phyloP scores from a whole-genome alignment of 2,797 vertebrate genomes.

The Tapera naevia region DNA sequence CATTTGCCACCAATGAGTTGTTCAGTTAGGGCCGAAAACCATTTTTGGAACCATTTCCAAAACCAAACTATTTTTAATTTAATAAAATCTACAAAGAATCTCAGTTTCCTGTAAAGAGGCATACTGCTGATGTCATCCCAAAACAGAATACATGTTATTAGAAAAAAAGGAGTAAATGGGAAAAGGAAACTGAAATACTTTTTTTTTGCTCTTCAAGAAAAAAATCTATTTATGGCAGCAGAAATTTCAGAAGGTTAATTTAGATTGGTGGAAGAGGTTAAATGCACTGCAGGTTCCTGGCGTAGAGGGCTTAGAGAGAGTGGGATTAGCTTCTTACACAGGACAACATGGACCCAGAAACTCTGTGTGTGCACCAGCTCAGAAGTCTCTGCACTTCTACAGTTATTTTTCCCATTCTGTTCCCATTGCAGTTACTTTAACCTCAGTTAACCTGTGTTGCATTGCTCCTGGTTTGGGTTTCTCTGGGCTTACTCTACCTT shows the following conservation, averaged over 20 bases:
- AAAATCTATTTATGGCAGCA: not conserved
- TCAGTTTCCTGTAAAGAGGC: not conserved
- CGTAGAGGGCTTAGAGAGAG: not conserved
- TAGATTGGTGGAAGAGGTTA: not conserved
- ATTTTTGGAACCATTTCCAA: not conserved
- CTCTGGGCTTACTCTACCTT: not conserved
- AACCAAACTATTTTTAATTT: not conserved
- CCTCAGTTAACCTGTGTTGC: not conserved
- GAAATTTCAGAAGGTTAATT: not conserved
- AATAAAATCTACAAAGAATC: not conserved
- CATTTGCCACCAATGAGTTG: not conserved
- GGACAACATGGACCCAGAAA: not conserved
- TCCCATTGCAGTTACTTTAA: not conserved
- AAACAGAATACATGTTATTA: not conserved
- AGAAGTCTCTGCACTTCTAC: not conserved
- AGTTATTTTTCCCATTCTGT: not conserved
- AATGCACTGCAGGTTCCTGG: not conserved
- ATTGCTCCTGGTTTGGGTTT: not conserved
- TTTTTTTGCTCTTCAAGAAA: not conserved
- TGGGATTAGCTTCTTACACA: not conserved
- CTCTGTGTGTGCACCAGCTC: not conserved
- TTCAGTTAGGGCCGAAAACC: not conserved
- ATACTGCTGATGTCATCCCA: not conserved
- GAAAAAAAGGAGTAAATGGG: not conserved
- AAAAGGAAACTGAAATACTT: not conserved